Evolutionary conservation across 2,113 vertebrate genomes (phyloP), one percentile per base, ranked within the genome.

Genomic region (Crotalus viridis): DNA sequence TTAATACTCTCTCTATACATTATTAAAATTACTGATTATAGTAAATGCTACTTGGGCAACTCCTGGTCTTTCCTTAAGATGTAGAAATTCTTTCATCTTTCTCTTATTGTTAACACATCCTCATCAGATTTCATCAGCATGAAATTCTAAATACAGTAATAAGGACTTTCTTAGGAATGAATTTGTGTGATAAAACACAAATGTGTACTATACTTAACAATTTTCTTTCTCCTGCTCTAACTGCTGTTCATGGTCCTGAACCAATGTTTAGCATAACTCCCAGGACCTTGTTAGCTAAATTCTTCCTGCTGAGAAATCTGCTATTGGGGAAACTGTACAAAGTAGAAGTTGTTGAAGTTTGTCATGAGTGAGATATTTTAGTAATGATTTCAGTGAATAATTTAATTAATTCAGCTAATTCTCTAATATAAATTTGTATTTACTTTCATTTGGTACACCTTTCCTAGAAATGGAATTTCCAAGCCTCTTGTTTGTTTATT

Each of bases 61-160:
- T 59, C 59, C 9, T 88, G 19, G 26, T 19, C 48, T 69, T 90
- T 15, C 39, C 87, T 1, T 26, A 4, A 0, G 0, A 0, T n/a
- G 55, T 87, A 21, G 57, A 43, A 1, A 7, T 33, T 2, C n/a
- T 61, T 51, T 56, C 26, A 22, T 8, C 24, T 85, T 87, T 69
- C 46, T 69, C 28, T 51, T 74, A 17, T n/a, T 69, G 12, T 7
- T 28, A 59, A 48, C 9, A 4, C 43, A 54, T 90, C 51, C 2
- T 85, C 8, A 15, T 48, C 56, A 22, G 13, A 15, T 74, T 86
- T 92, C 86, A 59, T 85, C 56, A 93, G 57, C 39, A 89, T 57
- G 33, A 48, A 88, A 26, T 69, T 81, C 8, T 24, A 56, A 21
- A 89, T 10, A 85, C 4, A 85, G 39, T 26, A 28, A 64, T n/a